A percentile compares a stretch with the other conserved stretches of the same genome.
Evolutionary conservation across 2,888 invertebrate genomes (phyloP).

Genomic region (Globia sparganii): DNA sequence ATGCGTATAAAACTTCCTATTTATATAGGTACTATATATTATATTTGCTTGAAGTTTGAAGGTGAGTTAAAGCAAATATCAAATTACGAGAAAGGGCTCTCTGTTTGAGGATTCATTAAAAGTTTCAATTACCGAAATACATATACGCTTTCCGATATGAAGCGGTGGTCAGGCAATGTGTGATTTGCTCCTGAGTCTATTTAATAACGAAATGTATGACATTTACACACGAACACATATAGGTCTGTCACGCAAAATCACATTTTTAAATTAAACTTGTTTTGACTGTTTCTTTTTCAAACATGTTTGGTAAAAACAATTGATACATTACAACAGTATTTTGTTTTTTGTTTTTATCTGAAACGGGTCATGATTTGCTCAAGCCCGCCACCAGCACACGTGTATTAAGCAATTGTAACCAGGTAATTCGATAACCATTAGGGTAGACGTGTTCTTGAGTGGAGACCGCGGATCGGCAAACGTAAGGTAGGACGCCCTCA

Average conservation of each 20-base stretch:
- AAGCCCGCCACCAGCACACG: background rate
- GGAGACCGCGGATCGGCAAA: background rate
- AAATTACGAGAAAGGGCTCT: slow-evolving; percentile 59
- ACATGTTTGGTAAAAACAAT: background rate
- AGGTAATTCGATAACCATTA: background rate
- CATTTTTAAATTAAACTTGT: background rate
- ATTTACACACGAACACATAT: background rate
- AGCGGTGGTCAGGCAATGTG: slow-evolving; percentile 11
- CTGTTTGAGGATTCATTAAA: slow-evolving; percentile 62
- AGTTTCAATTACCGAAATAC: slow-evolving; percentile 63
- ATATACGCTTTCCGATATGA: slow-evolving; percentile 34
- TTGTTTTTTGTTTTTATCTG: background rate
- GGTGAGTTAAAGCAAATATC: slow-evolving; percentile 64
- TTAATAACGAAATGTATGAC: background rate
- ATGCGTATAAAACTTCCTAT: slow-evolving; percentile 6
- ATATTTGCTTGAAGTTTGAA: slow-evolving; percentile 57
- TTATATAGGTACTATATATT: slow-evolving; percentile 14
- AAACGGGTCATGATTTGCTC: background rate
- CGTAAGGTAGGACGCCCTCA: background rate
- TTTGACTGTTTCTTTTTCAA: background rate
- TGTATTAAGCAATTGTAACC: background rate
- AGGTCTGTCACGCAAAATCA: background rate
- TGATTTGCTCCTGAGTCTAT: slow-evolving; percentile 36
- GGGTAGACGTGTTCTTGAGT: background rate
- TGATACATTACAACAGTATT: background rate